Percentiles rank a stretch among this genome's conserved stretches.
These are phyloP conservation scores for Hirundo rustica DNA, from an alignment of 2,797 vertebrate species.

Conservation along the genomic window DNA sequence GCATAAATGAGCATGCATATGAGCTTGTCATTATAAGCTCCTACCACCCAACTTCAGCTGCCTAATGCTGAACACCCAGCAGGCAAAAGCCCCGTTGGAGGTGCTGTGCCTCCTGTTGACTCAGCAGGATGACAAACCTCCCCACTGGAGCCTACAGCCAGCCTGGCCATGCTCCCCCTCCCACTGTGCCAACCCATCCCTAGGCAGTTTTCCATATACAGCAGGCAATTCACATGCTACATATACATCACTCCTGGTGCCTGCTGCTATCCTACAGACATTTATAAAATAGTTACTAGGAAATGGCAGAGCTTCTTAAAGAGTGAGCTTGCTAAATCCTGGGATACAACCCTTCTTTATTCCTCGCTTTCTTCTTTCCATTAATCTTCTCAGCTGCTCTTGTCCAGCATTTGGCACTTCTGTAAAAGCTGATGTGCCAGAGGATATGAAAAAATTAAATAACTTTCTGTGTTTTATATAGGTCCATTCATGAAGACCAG, in stretches of 20 bases:
- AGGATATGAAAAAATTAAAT: neutral
- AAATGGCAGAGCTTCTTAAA: constrained; percentile 1
- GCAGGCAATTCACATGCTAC: neutral
- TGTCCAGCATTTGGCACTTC: neutral
- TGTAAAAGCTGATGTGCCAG: neutral
- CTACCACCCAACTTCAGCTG: neutral
- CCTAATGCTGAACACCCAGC: neutral
- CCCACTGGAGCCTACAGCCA: neutral
- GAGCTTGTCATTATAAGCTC: neutral
- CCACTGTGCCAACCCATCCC: neutral
- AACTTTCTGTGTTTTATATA: neutral
- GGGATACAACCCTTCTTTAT: neutral
- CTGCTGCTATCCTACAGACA: neutral
- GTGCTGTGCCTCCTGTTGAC: neutral
- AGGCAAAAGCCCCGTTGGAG: constrained; percentile 27
- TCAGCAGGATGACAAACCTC: constrained; percentile 40
- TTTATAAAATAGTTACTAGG: neutral
- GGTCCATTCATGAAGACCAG: neutral
- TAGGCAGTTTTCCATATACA: neutral
- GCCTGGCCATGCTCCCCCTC: neutral
- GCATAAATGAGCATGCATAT: neutral
- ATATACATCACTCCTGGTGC: neutral
- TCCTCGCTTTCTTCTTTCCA: neutral
- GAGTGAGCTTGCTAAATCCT: neutral
- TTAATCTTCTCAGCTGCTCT: neutral